phyloP scores from a whole-genome alignment of 2,888 invertebrate genomes.

The Drosophila longiperda region DNA sequence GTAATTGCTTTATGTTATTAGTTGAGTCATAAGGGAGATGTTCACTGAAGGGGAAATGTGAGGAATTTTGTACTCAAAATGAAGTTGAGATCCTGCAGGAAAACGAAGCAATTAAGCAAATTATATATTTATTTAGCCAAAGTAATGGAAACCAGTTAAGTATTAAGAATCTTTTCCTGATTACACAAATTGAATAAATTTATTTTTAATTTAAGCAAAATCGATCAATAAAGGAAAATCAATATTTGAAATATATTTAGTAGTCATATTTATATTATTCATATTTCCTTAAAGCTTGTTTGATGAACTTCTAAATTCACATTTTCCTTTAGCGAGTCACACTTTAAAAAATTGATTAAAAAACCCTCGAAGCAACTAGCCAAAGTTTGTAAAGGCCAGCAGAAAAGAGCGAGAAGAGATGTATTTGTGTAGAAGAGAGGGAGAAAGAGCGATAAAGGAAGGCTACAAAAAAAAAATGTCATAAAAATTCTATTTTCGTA shows the following conservation, averaged over 20 bases:
- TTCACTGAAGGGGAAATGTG: conserved; percentile 19
- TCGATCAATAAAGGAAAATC: not conserved
- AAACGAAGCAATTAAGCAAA: conserved; percentile 11
- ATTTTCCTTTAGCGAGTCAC: not conserved
- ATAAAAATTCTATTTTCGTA: conserved; percentile 77
- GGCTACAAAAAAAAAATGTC: conserved; percentile 64
- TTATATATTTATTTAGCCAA: conserved; percentile 2
- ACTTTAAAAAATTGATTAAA: conserved; percentile 59
- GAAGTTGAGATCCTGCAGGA: not conserved
- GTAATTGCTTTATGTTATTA: conserved; percentile 57
- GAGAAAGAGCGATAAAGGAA: not conserved
- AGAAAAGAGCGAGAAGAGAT: conserved; percentile 1
- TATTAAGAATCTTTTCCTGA: not conserved
- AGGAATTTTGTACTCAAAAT: conserved; percentile 37
- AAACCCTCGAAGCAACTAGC: conserved; percentile 47
- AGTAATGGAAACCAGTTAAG: not conserved
- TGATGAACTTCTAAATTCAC: conserved; percentile 3
- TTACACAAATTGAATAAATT: not conserved
- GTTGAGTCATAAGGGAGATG: conserved; percentile 36
- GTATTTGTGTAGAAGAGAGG: conserved; percentile 15
- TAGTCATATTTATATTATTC: no score
- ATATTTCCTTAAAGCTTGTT: not conserved
- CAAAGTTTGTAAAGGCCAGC: conserved; percentile 42
- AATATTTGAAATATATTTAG: not conserved
- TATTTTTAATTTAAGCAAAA: not conserved